Base-by-base conservation (phyloP, 2,888 invertebrate species). In the Archips crataeganus region DNA sequence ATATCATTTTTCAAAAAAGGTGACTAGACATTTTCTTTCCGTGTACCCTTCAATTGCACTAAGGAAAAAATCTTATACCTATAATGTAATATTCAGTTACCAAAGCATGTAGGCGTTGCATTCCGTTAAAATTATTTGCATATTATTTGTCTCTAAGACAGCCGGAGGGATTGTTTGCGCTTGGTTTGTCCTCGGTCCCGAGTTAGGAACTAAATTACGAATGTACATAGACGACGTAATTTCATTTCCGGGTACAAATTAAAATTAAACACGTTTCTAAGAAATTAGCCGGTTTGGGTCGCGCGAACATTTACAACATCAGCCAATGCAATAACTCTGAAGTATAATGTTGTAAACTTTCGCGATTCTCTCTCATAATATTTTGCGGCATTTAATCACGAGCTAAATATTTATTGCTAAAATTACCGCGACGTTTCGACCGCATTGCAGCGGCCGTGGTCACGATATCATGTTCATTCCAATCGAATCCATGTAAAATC, bases 191-290 rank as follows among this genome's bases (percentile, higher is more conserved):
- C 66, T 54, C 71, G 32, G 60, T 59, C 49, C 54, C 49, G 71
- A 74, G 75, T 76, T 77, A 34, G 69, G 67, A 77, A 78, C 75
- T 76, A 76, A 75, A 76, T 78, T 77, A 76, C 71, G 59, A 73
- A 49, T 64, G 64, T 64, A 64, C 64, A 64, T 75, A 68, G 61
- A 70, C 60, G 67, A 74, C 70, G 74, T 75, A 75, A 75, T 76
- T 76, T 68, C 67, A 71, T 70, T 70, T 57, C 62, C 36, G 32
- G 42, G 51, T 36, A 49, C 47, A 23, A 36, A 54, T 64, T 42
- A 60, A 54, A 42, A 66, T 42, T 49, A 32, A 64, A 64, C 49
- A 64, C 64, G 49, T 34, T 49, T 63, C 34, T 34, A 34, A 64
- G 49, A 49, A 60, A 5, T 8, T 34, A n/a, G 34, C 36, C 6